phyloP scores from a whole-genome alignment of 1,140 invertebrate genomes.

The Cydia strobilella region DNA sequence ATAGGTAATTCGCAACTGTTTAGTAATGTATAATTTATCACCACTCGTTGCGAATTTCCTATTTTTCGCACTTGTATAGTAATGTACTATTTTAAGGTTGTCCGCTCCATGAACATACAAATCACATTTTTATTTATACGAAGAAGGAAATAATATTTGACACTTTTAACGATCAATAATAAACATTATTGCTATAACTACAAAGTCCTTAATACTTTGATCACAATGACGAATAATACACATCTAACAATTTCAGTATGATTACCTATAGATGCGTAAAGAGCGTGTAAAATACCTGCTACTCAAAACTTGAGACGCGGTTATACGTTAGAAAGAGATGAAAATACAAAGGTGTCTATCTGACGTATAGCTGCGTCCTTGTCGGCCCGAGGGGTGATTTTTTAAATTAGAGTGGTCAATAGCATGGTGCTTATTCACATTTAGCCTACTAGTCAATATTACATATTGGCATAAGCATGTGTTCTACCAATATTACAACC shows the following conservation, averaged over 20 bases:
- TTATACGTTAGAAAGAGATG: not conserved
- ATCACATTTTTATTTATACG: slow-evolving; percentile 21
- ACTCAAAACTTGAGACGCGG: not conserved
- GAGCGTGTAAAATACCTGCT: slow-evolving; percentile 36
- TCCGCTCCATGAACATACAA: not conserved
- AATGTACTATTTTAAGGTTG: not conserved
- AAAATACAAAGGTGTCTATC: not conserved
- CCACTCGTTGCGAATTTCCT: no score
- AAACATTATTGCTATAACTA: slow-evolving; percentile 69
- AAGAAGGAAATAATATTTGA: slow-evolving; percentile 32
- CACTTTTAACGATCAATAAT: slow-evolving; percentile 44
- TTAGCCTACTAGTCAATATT: not conserved
- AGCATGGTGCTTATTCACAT: not conserved
- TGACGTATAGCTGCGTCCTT: slow-evolving; percentile 7
- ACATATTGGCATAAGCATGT: slow-evolving; percentile 11
- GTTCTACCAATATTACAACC: not conserved
- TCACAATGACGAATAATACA: slow-evolving; percentile 62
- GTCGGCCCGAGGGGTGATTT: not conserved
- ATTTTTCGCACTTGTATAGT: no score
- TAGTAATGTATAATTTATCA: no score
- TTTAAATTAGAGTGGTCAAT: slow-evolving; percentile 4
- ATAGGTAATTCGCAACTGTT: no score
- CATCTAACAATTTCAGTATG: slow-evolving; percentile 54
- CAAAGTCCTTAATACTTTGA: slow-evolving; percentile 70
- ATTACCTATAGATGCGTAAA: slow-evolving; percentile 48